Evolutionary conservation across 2,888 invertebrate species (phyloP), one percentile per base, ranked within the genome.

Genomic region (Cremastinae sp.): DNA sequence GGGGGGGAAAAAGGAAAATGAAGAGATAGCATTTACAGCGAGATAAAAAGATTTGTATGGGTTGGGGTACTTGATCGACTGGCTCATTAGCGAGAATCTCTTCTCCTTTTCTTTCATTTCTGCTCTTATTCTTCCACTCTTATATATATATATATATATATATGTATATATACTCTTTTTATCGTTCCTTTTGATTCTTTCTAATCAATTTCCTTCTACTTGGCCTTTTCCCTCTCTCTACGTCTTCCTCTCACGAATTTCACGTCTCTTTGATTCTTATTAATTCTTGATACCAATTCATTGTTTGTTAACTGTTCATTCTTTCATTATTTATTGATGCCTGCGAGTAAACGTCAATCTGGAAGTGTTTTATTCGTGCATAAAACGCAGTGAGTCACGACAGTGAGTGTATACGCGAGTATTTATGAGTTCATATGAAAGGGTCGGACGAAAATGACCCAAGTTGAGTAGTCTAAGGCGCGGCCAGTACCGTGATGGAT

Each of bases 31-130:
- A 65, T 18, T 28, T 22, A 49, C 41, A 56, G 41, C 20, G 43
- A 55, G 49, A 74, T 58, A 66, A 65, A 70, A 75, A 58, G 74
- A 45, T 70, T 59, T 49, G 39, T 16, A 53, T 45, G 2, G 43
- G 41, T 55, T 37, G 53, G 18, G 47, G 49, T 43, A 65, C 59
- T 66, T 58, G 66, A 49, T 66, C 65, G 70, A 56, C 66, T 51
- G 62, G 68, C 71, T 75, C 75, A 61, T 75, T 75, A 75, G 66
- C 65, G 72, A 72, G 68, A 71, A 72, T 66, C 68, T 69, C 74
- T 51, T 61, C 66, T 75, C 56, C 45, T 61, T 43, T 72, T 68
- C 73, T 58, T 72, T 75, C 58, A 49, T 62, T 37, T 66, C 62
- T 58, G 22, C 49, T 61, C 71, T 39, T 66, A 71, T 71, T 71